These are phyloP conservation scores for Pavo muticus DNA, from an alignment of 2,113 vertebrate species.

Conservation along the genomic window DNA sequence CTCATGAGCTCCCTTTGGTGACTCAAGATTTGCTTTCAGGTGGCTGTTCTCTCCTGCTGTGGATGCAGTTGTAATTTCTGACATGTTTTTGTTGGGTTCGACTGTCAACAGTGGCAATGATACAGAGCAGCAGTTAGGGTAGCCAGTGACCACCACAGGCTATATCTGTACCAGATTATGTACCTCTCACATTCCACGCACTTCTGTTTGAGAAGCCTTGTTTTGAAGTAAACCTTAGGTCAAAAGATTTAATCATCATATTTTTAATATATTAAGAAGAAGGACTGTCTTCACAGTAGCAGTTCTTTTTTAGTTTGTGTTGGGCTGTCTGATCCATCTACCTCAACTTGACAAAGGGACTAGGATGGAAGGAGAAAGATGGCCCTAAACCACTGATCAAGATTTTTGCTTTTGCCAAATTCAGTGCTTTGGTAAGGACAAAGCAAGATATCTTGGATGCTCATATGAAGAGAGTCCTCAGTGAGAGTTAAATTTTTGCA, in stretches of 20 bases:
- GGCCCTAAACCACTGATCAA: not conserved
- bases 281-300: not conserved
- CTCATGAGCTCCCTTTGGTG: not conserved
- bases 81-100: not conserved
- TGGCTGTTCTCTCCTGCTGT: conserved; percentile 3
- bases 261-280: conserved; percentile 6
- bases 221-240: not conserved
- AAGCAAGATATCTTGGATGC: not conserved
- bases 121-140: not conserved
- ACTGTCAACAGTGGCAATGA: not conserved
- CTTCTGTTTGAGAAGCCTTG: not conserved
- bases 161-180: not conserved
- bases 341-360: not conserved
- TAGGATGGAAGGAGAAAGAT: not conserved
- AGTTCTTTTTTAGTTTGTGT: not conserved
- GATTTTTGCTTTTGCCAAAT: not conserved
- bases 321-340: not conserved
- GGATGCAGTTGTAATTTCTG: not conserved
- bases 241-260: not conserved
- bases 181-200: not conserved
- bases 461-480: not conserved
- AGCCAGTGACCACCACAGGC: not conserved
- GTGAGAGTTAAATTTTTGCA: not conserved
- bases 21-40: conserved; percentile 39
- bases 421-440: not conserved